A percentile compares a stretch with the other conserved stretches of the same genome.
Conservation (phyloP, 2,888 invertebrate species). For the Chymomyza caudatula region DNA sequence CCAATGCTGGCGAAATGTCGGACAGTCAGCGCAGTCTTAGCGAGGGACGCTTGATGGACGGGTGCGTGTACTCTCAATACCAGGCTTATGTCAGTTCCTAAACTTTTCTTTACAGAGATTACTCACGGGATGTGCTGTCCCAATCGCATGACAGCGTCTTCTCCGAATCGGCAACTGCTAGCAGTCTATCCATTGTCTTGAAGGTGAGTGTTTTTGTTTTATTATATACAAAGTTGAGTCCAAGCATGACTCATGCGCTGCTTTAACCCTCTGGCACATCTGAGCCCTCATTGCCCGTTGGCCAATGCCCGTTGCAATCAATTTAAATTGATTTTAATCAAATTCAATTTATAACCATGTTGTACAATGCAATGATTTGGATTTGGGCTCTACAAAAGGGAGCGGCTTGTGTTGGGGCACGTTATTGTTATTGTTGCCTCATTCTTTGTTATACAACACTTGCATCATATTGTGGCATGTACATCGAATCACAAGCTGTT, state of each 20-base stretch:
- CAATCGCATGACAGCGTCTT: conserved; percentile 95
- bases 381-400: background rate
- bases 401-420: conserved; percentile 8
- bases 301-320: conserved; percentile 40
- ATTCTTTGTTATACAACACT: background rate
- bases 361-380: background rate
- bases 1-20: conserved; percentile 69
- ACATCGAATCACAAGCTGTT: background rate
- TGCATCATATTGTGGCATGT: conserved; percentile 8
- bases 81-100: background rate
- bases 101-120: conserved; percentile 63
- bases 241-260: background rate
- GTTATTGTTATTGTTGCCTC: conserved; percentile 34
- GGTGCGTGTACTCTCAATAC: conserved; percentile 58
- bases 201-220: conserved; percentile 75
- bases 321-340: conserved; percentile 74
- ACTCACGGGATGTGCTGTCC: conserved; percentile 82
- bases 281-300: background rate
- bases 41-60: conserved; percentile 76
- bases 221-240: background rate
- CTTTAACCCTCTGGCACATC: background rate
- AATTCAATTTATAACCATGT: conserved; percentile 58
- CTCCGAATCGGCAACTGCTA: conserved; percentile 81
- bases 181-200: conserved; percentile 76
- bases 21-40: conserved; percentile 78